A percentile compares a stretch with the other conserved stretches of the same genome.
Conservation (phyloP, 2,888 invertebrate genomes). For the Dryadula phaetusa region DNA sequence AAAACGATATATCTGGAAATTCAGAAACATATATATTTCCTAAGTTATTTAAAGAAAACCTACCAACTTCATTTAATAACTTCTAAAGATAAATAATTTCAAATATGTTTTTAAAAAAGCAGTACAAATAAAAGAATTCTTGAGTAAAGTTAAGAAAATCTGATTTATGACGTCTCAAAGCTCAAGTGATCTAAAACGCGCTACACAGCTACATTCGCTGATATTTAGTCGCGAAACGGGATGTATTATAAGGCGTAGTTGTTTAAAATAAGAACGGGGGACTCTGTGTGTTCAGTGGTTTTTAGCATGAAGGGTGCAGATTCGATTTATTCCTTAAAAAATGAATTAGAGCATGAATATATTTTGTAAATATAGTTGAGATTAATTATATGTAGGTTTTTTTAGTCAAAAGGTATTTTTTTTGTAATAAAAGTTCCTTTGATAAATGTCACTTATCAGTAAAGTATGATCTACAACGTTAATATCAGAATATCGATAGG, state of each 20-base stretch:
- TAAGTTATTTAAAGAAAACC: no score
- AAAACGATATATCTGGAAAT: no score
- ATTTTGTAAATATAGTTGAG: no score
- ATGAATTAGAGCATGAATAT: not conserved
- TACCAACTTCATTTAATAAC: no score
- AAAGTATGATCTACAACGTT: constrained; percentile 9
- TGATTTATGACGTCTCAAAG: constrained; percentile 50
- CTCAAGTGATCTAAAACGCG: constrained; percentile 56
- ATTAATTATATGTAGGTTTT: no score
- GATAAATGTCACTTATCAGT: not conserved
- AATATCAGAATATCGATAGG: constrained; percentile 1
- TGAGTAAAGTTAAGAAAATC: constrained; percentile 7
- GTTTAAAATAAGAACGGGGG: constrained; percentile 82
- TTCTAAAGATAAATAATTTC: no score
- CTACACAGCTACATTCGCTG: constrained; percentile 79
- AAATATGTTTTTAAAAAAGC: no score
- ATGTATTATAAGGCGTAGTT: constrained; percentile 84
- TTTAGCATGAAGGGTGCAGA: constrained; percentile 41
- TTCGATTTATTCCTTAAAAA: constrained; percentile 56
- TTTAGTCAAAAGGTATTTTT: no score
- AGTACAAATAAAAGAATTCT: not conserved
- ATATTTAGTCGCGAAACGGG: constrained; percentile 84
- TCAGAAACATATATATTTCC: no score
- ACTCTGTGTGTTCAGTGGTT: constrained; percentile 52
- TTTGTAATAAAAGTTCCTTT: no score